Evolutionary conservation across 2,888 invertebrate genomes (phyloP), one percentile per base, ranked within the genome.

Genomic region (Lissonota sp.): DNA sequence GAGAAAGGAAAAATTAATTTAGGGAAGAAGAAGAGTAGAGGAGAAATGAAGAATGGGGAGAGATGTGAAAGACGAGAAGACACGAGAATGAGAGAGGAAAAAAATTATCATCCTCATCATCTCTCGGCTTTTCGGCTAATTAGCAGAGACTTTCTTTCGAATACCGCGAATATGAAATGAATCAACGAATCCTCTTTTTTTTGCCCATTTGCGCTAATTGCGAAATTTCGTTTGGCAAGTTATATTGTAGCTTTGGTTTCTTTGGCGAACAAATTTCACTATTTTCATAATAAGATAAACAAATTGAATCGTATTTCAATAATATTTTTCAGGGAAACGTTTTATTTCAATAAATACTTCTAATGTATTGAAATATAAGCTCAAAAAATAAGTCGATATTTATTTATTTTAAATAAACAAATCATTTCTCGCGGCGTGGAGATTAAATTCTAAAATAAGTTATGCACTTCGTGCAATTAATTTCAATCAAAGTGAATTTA

Each of bases 121-220:
- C 81, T 75, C 74, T 66, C 57, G 49, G 53, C 63, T 81, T 66
- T 81, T 81, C 73, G 77, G 64, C 77, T 74, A 78, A 78, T 81
- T 81, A 81, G 78, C 69, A 64, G 55, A 74, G 70, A 77, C 66
- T 74, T 64, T 66, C 67, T 72, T 76, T 73, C 16, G 66, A 70
- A 69, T 73, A 80, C 73, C 44, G 69, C 64, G 63, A 77, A 69
- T 44, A 26, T 12, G 40, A 12, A 69, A 63, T 60, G 70, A 77
- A 70, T 74, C 63, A 77, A 37, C 60, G 42, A 58, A 53, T 53
- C 5, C 37, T 46, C 39, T 51, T 77, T 49, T 69, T 39, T 69
- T 7, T 14, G 26, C n/a, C 8, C 57, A n/a, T 37, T 62, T 10
- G 26, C n/a, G 16, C 57, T 57, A 58, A 57, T 69, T 69, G 46